A percentile compares a stretch with the other conserved stretches of the same genome.
Evolutionary conservation across 2,797 vertebrate species (phyloP).

Genomic region (Tenualosa ilisha): DNA sequence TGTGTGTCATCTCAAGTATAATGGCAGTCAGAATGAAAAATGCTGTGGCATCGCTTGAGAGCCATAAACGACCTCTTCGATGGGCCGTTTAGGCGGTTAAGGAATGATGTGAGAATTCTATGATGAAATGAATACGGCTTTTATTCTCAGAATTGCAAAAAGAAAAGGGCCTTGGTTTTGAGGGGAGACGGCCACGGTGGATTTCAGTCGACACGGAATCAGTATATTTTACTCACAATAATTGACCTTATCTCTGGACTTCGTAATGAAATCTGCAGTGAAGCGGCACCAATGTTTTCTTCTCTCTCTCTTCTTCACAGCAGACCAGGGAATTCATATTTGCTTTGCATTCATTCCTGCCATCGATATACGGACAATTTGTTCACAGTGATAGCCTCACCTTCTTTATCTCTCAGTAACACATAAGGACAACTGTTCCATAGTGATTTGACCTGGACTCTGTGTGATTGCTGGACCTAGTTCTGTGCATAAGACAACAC

Average conservation of each 20-base stretch:
- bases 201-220: conserved; percentile 37
- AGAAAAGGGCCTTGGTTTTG: conserved; percentile 2
- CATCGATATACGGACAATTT: conserved; percentile 16
- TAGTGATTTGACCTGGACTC: conserved; percentile 33
- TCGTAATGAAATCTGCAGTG: conserved; percentile 58
- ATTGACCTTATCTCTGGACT: conserved; percentile 50
- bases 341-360: neutral
- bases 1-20: conserved; percentile 39
- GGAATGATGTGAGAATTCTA: conserved; percentile 26
- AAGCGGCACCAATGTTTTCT: conserved; percentile 53
- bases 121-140: conserved; percentile 44
- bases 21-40: conserved; percentile 40
- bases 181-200: conserved; percentile 41
- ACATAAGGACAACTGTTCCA: conserved; percentile 35
- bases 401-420: conserved; percentile 33
- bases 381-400: conserved; percentile 27
- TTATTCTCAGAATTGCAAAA: conserved; percentile 33
- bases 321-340: conserved; percentile 6
- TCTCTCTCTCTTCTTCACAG: neutral
- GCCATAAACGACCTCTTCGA: conserved; percentile 44
- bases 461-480: conserved; percentile 30
- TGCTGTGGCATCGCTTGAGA: conserved; percentile 27
- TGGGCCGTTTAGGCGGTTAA: conserved; percentile 39
- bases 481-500: conserved; percentile 36
- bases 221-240: conserved; percentile 42